Percentiles rank a stretch among this genome's conserved stretches.
Evolutionary conservation across 1,140 invertebrate species (phyloP).

Genomic region (Chionoecetes opilio): DNA sequence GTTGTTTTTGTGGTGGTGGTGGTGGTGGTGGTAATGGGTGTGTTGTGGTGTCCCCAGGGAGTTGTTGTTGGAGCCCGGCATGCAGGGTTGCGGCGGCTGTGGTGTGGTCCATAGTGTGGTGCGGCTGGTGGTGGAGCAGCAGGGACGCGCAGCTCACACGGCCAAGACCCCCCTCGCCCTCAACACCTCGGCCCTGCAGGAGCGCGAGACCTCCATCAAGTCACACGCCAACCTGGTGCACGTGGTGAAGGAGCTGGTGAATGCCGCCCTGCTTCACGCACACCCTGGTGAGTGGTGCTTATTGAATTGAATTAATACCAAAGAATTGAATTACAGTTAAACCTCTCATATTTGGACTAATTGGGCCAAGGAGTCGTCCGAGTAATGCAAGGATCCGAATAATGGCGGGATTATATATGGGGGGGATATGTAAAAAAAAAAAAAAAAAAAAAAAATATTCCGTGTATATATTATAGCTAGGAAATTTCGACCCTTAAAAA

Average conservation of each 20-base stretch:
- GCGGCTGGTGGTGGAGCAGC: slow-evolving; percentile 54
- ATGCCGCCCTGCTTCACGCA: slow-evolving; percentile 31
- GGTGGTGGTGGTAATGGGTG: no score
- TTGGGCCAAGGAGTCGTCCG: no score
- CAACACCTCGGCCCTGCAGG: slow-evolving; percentile 35
- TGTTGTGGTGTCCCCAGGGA: neutral
- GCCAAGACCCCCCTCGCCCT: neutral
- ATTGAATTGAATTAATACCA: no score
- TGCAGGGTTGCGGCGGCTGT: slow-evolving; percentile 41
- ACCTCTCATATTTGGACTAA: no score
- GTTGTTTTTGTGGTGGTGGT: no score
- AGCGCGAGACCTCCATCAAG: slow-evolving; percentile 38
- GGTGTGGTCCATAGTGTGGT: slow-evolving; percentile 56
- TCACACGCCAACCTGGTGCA: slow-evolving; percentile 55
- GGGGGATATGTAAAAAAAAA: no score
- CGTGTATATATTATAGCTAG: no score
- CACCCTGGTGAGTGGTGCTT: slow-evolving; percentile 64
- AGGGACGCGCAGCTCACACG: neutral
- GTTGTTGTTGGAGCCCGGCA: slow-evolving; percentile 48
- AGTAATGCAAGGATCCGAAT: no score
- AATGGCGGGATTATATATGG: no score
- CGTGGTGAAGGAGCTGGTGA: slow-evolving; percentile 56
- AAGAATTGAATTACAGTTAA: no score
- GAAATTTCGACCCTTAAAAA: no score
- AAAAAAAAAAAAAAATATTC: no score